Evolutionary conservation across 2,888 invertebrate genomes (phyloP).

Genomic region (Drosophila demipolita): DNA sequence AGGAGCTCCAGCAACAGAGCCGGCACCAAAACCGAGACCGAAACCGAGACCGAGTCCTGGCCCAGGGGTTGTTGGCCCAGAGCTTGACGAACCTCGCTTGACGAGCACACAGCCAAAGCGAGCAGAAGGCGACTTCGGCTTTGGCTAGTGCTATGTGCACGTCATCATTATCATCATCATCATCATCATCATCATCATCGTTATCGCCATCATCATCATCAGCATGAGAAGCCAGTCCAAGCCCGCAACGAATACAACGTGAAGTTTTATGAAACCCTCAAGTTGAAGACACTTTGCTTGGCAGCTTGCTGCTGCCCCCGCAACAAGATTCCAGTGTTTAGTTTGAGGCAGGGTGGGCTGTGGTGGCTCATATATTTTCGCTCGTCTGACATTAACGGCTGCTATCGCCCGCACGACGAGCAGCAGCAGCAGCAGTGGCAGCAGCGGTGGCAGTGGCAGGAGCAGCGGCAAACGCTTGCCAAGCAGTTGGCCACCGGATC

Average conservation of each 20-base stretch:
- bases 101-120: slow-evolving; percentile 37
- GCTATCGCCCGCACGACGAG: slow-evolving; percentile 83
- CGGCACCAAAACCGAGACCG: slow-evolving; percentile 7
- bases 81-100: slow-evolving; percentile 67
- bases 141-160: slow-evolving; percentile 25
- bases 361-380: slow-evolving; percentile 84
- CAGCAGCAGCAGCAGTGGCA: slow-evolving; percentile 6
- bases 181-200: slow-evolving; percentile 26
- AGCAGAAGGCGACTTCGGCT: slow-evolving; percentile 21
- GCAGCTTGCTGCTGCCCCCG: slow-evolving; percentile 9
- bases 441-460: background rate
- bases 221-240: slow-evolving; percentile 26
- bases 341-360: slow-evolving; percentile 1
- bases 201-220: slow-evolving; percentile 17
- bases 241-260: slow-evolving; percentile 56
- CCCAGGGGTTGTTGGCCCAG: slow-evolving; percentile 60
- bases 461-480: slow-evolving; percentile 58
- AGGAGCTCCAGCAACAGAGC: slow-evolving; percentile 7
- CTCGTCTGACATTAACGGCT: slow-evolving; percentile 85
- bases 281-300: slow-evolving; percentile 61
- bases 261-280: slow-evolving; percentile 65
- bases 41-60: slow-evolving; percentile 7
- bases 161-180: slow-evolving; percentile 56
- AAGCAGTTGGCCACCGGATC: slow-evolving; percentile 45
- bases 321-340: background rate